Evolutionary conservation across 2,888 invertebrate genomes (phyloP).

Genomic region (Chymomyza procnemis): DNA sequence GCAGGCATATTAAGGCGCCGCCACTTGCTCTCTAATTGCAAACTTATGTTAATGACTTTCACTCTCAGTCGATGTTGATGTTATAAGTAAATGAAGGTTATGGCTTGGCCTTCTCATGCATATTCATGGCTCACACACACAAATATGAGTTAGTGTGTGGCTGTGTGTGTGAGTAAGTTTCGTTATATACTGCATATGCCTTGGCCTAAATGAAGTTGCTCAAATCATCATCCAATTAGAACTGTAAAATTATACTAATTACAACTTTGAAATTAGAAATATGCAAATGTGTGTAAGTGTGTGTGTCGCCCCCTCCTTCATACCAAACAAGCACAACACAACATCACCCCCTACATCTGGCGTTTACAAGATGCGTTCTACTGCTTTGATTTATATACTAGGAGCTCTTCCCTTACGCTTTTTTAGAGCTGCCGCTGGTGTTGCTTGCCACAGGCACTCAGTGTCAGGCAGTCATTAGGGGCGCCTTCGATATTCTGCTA

Average conservation of each 20-base stretch:
- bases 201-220: slow-evolving; percentile 56
- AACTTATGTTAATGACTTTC: slow-evolving; percentile 67
- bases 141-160: slow-evolving; percentile 13
- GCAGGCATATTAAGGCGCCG: background rate
- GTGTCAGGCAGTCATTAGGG: background rate
- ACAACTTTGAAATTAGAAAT: slow-evolving; percentile 72
- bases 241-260: slow-evolving; percentile 71
- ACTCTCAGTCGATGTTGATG: slow-evolving; percentile 34
- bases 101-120: slow-evolving; percentile 42
- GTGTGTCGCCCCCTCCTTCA: slow-evolving; percentile 1
- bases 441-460: background rate
- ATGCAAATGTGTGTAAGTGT: slow-evolving; percentile 57
- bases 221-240: slow-evolving; percentile 72
- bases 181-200: background rate
- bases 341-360: background rate
- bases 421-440: background rate
- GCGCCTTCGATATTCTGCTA: background rate
- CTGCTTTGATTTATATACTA: background rate
- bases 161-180: background rate
- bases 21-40: slow-evolving; percentile 45
- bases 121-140: slow-evolving; percentile 35
- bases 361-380: background rate
- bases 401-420: background rate
- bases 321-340: background rate
- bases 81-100: slow-evolving; percentile 52